These are phyloP conservation scores for Heliconius ismenius DNA, from an alignment of 2,888 invertebrate genomes.

Conservation along the genomic window DNA sequence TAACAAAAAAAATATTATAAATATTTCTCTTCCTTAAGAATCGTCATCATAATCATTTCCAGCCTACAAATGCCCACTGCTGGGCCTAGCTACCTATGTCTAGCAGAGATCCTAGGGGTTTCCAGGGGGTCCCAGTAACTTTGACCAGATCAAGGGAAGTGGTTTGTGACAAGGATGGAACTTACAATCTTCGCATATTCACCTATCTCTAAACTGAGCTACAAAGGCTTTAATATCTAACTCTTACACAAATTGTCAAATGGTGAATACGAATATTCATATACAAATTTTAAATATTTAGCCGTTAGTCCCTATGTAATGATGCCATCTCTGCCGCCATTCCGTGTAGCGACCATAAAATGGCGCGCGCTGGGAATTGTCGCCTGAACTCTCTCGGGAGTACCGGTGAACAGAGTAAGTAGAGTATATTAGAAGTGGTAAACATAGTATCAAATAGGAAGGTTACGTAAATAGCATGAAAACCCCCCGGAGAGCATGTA, in stretches of 20 bases:
- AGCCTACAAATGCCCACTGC: no score
- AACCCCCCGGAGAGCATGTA: no score
- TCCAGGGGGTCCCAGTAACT: no score
- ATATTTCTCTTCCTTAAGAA: no score
- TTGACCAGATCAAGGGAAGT: no score
- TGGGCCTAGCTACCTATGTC: no score
- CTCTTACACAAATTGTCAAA: neutral
- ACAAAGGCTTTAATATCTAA: neutral
- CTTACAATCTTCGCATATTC: neutral
- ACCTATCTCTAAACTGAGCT: neutral
- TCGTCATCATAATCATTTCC: no score
- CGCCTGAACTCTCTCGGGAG: slow-evolving; percentile 25
- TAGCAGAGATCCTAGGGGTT: no score
- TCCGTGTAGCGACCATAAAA: slow-evolving; percentile 27
- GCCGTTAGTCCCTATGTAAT: slow-evolving; percentile 25
- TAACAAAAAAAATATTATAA: no score
- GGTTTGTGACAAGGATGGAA: no score
- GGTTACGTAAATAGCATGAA: no score
- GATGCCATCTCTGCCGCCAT: slow-evolving; percentile 28
- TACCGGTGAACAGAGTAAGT: slow-evolving; percentile 11
- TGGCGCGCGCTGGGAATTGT: slow-evolving; percentile 27
- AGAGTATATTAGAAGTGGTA: slow-evolving; percentile 9
- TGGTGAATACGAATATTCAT: neutral
- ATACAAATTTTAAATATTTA: slow-evolving; percentile 19
- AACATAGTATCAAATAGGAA: no score